Evolutionary conservation across 2,113 vertebrate species (phyloP).

Genomic region (Leucopsar rothschildi): DNA sequence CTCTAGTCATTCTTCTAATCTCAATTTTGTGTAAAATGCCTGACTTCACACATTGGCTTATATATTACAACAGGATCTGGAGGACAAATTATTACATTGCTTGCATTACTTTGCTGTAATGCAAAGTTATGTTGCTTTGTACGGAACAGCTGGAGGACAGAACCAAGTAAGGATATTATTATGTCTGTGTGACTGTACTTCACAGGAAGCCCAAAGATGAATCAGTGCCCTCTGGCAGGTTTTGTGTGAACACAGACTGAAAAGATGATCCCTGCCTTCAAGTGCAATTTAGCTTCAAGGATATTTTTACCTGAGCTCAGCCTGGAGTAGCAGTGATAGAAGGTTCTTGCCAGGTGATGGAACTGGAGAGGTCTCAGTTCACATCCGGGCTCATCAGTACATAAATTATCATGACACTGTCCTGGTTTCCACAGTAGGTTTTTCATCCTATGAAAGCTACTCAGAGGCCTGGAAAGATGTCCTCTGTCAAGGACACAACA

Average conservation of each 20-base stretch:
- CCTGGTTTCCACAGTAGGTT: neutral
- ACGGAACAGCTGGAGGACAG: neutral
- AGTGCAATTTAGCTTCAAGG: neutral
- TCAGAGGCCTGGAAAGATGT: neutral
- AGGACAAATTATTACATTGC: neutral
- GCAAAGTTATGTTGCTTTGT: neutral
- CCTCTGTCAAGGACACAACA: neutral
- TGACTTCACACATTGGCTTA: neutral
- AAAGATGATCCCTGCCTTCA: neutral
- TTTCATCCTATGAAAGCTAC: neutral
- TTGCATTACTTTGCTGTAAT: neutral
- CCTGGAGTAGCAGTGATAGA: neutral
- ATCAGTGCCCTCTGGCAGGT: neutral
- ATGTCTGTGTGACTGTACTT: neutral
- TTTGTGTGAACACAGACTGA: neutral
- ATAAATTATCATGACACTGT: neutral
- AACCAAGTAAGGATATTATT: neutral
- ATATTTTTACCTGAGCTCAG: neutral
- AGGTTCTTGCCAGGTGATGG: neutral
- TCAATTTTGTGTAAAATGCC: neutral
- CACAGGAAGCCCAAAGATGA: neutral
- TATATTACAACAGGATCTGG: neutral
- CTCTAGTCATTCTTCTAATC: neutral
- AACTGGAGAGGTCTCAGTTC: neutral
- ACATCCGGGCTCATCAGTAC: rapidly evolving